Base-by-base conservation (phyloP, 2,797 vertebrate genomes). In the Orientallactaga sibirica region DNA sequence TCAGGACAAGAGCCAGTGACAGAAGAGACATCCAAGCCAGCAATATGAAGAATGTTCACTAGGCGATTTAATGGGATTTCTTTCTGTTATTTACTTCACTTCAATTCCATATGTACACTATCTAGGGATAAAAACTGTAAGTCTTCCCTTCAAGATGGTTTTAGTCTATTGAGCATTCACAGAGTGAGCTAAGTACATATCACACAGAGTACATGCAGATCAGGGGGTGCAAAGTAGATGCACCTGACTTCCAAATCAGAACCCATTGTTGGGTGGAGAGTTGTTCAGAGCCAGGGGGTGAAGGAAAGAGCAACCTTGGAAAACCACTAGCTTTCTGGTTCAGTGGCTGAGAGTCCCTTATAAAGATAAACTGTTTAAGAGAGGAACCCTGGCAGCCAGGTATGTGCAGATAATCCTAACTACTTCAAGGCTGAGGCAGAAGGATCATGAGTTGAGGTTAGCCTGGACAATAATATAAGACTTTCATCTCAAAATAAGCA, bases 111-210 rank as follows among this genome's bases (percentile, higher is more conserved):
- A 58, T n/a, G 52, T 88, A 75, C 3, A 15, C 41, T 73, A 73
- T 76, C 33, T 9, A 43, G 61, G 66, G 29, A 70, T 10, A 33
- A 78, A 92, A 79, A 75, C 52, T 71, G 6, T 14, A 48, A 20
- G 41, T 58, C 74, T 77, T 88, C 81, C 41, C n/a, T 77, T 81
- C 10, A 52, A 88, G 67, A 88, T 6, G 64, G 61, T 37, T 58
- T 78, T 29, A 48, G 62, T 33, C n/a, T 62, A 41, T 19, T 5
- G 24, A 83, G 43, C 62, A 81, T 58, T 81, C 70, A 29, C 67
- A 18, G 83, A 6, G 19, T 37, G 15, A 9, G 41, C 9, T 27
- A 77, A 29, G 66, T 22, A 9, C 5, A 58, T 14, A 29, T 5
- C 33, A 1, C 1, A 0, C 1, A 33, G 41, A 88, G 24, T 71